A percentile compares a stretch with the other conserved stretches of the same genome.
Conservation (phyloP, 2,888 invertebrate species). For the Phyllotreta striolata region DNA sequence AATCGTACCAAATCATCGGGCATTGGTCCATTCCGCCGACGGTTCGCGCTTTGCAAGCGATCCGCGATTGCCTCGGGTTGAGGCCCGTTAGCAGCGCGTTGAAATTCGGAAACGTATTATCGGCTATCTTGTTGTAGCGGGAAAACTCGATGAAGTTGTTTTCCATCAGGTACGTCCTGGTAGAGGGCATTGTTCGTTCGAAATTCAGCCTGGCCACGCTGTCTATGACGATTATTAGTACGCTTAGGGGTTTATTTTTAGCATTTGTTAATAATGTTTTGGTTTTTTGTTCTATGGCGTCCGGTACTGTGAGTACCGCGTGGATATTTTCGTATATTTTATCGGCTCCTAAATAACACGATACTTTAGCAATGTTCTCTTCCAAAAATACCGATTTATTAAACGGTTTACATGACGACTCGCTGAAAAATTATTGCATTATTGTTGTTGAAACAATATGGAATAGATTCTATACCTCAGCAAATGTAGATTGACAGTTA, state of each 20-base stretch:
- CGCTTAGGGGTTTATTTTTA: slow-evolving; percentile 64
- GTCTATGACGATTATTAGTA: slow-evolving; percentile 85
- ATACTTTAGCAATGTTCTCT: slow-evolving; percentile 41
- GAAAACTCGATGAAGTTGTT: slow-evolving; percentile 58
- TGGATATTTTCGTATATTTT: slow-evolving; percentile 65
- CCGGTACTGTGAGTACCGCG: slow-evolving; percentile 58
- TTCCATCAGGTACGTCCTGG: slow-evolving; percentile 71
- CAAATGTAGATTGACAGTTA: too few species aligned
- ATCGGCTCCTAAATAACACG: slow-evolving; percentile 35
- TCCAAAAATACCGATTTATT: slow-evolving; percentile 33
- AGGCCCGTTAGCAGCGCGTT: slow-evolving; percentile 82
- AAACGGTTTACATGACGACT: slow-evolving; percentile 31
- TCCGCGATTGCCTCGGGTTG: slow-evolving; percentile 41
- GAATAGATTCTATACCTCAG: too few species aligned
- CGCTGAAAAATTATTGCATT: slow-evolving; percentile 27
- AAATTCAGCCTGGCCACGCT: slow-evolving; percentile 84
- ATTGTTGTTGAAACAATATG: too few species aligned
- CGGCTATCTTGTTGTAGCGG: slow-evolving; percentile 73
- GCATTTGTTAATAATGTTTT: slow-evolving; percentile 53
- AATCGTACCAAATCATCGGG: slow-evolving; percentile 81
- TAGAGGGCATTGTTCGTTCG: slow-evolving; percentile 77
- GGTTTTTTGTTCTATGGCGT: slow-evolving; percentile 61
- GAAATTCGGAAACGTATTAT: slow-evolving; percentile 91
- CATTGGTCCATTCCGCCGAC: slow-evolving; percentile 56
- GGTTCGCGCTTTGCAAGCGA: neutral